A percentile compares a stretch with the other conserved stretches of the same genome.
These are phyloP conservation scores for Sus cebifrons DNA, from an alignment of 2,797 vertebrate genomes.

Conservation along the genomic window DNA sequence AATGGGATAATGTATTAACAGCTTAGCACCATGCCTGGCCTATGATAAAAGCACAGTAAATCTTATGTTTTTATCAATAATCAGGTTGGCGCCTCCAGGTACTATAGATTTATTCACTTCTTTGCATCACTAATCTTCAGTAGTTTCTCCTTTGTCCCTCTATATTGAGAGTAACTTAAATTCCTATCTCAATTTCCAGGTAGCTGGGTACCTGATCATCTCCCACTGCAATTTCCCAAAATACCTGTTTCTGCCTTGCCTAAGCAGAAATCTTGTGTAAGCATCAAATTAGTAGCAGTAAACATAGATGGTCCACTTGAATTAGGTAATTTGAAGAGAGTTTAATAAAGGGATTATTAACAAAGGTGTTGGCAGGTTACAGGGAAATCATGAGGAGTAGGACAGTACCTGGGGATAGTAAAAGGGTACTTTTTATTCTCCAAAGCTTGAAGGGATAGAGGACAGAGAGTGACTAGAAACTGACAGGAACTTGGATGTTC, in stretches of 20 bases:
- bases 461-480: neutral
- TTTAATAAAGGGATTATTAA: slow-evolving; percentile 60
- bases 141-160: slow-evolving; percentile 40
- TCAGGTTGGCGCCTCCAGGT: neutral
- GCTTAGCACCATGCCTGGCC: neutral
- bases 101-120: neutral
- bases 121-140: neutral
- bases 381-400: neutral
- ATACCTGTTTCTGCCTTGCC: slow-evolving; percentile 11
- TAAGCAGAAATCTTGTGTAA: slow-evolving; percentile 39
- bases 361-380: slow-evolving; percentile 27
- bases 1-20: neutral
- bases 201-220: neutral
- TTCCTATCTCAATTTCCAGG: slow-evolving; percentile 34
- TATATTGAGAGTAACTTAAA: neutral
- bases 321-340: slow-evolving; percentile 51
- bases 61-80: neutral
- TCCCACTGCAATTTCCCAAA: neutral
- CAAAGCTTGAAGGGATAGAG: neutral
- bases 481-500: neutral
- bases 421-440: neutral
- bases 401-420: neutral
- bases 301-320: slow-evolving; percentile 29
- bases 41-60: neutral
- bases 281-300: slow-evolving; percentile 35